Evolutionary conservation across 1,140 invertebrate species (phyloP).

Genomic region (Ceratosolen fusciceps): DNA sequence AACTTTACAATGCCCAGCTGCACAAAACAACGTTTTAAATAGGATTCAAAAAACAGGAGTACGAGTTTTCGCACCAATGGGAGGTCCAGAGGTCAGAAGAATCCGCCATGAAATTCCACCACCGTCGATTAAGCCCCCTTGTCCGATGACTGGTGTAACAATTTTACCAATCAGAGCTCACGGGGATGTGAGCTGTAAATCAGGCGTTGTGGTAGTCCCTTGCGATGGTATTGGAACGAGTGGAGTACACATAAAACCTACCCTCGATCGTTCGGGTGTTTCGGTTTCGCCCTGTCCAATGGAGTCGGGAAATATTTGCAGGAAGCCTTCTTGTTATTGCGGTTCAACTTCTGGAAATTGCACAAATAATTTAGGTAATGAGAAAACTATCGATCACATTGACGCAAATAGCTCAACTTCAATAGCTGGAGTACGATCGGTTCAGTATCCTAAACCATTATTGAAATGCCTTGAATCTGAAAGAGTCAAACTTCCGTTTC

Average conservation of each 20-base stretch:
- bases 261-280: constrained; percentile 61
- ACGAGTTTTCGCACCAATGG: constrained; percentile 57
- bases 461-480: constrained; percentile 50
- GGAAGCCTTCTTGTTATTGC: constrained; percentile 59
- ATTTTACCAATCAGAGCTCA: constrained; percentile 64
- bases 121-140: constrained; percentile 50
- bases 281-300: constrained; percentile 65
- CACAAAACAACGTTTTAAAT: constrained; percentile 52
- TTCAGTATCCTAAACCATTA: constrained; percentile 57
- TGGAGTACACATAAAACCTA: constrained; percentile 64
- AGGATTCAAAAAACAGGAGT: constrained; percentile 56
- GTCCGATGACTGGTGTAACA: constrained; percentile 64
- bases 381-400: constrained; percentile 52
- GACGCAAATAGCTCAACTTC: constrained; percentile 56
- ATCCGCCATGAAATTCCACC: constrained; percentile 58
- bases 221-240: constrained; percentile 57
- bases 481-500: constrained; percentile 61
- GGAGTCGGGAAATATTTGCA: constrained; percentile 56
- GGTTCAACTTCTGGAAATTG: constrained; percentile 59
- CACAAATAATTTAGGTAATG: constrained; percentile 41
- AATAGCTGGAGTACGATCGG: constrained; percentile 57
- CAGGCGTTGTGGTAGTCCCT: constrained; percentile 65
- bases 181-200: constrained; percentile 59
- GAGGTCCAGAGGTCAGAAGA: constrained; percentile 61
- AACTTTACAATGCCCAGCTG: constrained; percentile 59